Percentiles rank a stretch among this genome's conserved stretches.
phyloP scores from a whole-genome alignment of 2,888 invertebrate species.

The Heterodera filipjevi region DNA sequence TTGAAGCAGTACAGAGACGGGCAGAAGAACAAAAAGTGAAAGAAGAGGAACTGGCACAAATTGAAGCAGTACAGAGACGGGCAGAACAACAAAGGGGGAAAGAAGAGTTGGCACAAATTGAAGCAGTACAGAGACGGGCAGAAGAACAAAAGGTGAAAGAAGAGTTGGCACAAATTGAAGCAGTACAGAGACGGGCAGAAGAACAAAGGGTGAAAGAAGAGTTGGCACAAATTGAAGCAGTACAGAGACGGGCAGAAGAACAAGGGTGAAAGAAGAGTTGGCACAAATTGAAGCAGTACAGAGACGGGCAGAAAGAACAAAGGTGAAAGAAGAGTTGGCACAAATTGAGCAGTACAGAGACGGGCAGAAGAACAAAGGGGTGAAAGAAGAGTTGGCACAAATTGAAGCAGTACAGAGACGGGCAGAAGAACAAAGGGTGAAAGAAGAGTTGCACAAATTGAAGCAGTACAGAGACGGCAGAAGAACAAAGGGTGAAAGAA shows the following conservation, averaged over 20 bases:
- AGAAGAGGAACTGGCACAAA: constrained; percentile 43
- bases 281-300: constrained; percentile 44
- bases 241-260: constrained; percentile 28
- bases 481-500: no score
- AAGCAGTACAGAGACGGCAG: constrained; percentile 27
- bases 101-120: neutral
- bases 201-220: no score
- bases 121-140: constrained; percentile 8
- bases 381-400: neutral
- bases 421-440: no score
- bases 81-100: constrained; percentile 22
- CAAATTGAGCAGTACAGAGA: constrained; percentile 44
- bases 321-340: constrained; percentile 35
- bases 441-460: constrained; percentile 44
- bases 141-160: no score
- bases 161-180: neutral
- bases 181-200: constrained; percentile 18
- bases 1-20: constrained; percentile 35
- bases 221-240: neutral
- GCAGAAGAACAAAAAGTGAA: constrained; percentile 38
- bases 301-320: constrained; percentile 36
- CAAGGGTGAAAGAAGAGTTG: constrained; percentile 55
- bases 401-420: constrained; percentile 3
- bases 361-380: constrained; percentile 39
- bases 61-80: constrained; percentile 29